These are phyloP conservation scores for Brachionus asplanchnoidis DNA, from an alignment of 1,140 invertebrate genomes.

Conservation along the genomic window DNA sequence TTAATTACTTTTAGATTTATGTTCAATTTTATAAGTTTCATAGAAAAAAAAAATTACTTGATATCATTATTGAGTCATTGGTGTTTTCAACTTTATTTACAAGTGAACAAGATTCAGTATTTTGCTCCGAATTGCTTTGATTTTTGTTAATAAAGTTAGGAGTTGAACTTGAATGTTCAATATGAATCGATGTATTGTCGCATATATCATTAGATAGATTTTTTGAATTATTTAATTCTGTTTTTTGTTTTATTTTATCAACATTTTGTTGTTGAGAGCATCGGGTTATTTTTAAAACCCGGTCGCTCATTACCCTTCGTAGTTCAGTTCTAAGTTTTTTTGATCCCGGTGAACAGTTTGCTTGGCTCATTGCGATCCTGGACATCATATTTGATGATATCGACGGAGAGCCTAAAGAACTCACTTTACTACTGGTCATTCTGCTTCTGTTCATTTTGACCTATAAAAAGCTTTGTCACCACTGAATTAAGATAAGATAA, in stretches of 20 bases:
- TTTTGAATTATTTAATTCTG: conserved; percentile 11
- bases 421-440: neutral
- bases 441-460: neutral
- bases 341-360: neutral
- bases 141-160: neutral
- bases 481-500: neutral
- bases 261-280: conserved; percentile 26
- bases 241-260: neutral
- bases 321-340: conserved; percentile 11
- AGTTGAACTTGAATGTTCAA: conserved; percentile 1
- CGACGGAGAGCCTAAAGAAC: neutral
- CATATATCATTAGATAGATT: neutral
- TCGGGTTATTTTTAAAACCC: conserved; percentile 22
- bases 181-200: neutral
- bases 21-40: too few relatives aligned
- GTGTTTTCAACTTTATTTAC: neutral
- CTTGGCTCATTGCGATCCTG: neutral
- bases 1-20: too few relatives aligned
- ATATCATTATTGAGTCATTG: neutral
- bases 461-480: neutral
- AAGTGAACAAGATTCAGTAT: neutral
- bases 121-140: neutral
- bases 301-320: conserved; percentile 4
- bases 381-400: neutral
- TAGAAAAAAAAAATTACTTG: neutral